Percentiles rank a stretch among this genome's conserved stretches.
Conservation (phyloP, 2,888 invertebrate genomes). For the Thera obeliscata region DNA sequence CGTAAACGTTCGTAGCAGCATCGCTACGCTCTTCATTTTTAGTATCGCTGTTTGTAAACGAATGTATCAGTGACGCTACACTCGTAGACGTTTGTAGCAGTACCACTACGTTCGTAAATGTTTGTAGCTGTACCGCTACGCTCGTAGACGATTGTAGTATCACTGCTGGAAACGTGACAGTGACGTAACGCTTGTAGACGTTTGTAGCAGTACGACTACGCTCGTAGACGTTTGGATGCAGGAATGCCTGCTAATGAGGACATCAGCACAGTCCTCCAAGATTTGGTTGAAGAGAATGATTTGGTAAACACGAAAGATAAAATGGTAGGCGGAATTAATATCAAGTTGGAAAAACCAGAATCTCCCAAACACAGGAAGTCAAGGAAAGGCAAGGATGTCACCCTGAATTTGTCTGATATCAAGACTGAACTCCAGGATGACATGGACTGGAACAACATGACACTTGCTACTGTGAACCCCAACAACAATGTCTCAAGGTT, state of each 20-base stretch:
- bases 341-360: conserved; percentile 67
- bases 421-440: conserved; percentile 81
- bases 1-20: too few relatives aligned
- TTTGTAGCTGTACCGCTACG: conserved; percentile 17
- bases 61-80: too few relatives aligned
- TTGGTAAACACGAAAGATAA: conserved; percentile 63
- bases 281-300: conserved; percentile 51
- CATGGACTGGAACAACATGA: conserved; percentile 79
- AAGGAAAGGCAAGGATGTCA: conserved; percentile 62
- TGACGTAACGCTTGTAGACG: too few relatives aligned
- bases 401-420: conserved; percentile 69
- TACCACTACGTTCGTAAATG: not conserved
- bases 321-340: conserved; percentile 76
- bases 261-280: conserved; percentile 58
- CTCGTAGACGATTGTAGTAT: not conserved
- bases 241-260: conserved; percentile 64
- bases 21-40: too few relatives aligned
- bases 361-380: conserved; percentile 58
- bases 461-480: conserved; percentile 74
- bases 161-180: not conserved
- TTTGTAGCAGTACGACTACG: not conserved
- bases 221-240: conserved; percentile 50
- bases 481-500: conserved; percentile 71
- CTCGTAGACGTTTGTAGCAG: too few relatives aligned
- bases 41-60: too few relatives aligned